Base-by-base conservation (phyloP, 2,888 invertebrate genomes). In the Acleris cristana region DNA sequence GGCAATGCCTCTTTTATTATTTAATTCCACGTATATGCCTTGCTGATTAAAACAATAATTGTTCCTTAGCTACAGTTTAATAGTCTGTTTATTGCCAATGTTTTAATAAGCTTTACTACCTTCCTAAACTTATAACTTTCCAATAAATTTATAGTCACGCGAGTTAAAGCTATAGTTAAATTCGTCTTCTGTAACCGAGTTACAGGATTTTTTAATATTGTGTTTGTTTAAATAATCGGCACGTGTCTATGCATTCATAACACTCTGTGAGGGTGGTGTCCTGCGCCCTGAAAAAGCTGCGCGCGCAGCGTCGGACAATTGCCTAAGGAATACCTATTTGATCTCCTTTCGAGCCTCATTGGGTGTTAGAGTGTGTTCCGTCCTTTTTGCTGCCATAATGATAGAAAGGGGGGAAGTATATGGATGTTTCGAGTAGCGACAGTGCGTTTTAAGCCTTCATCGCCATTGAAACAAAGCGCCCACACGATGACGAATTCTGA, bases 221-320 rank as follows among this genome's bases (percentile, higher is more conserved):
- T 61, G 30, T 52, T n/a, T 56, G 52, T 62, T 66, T 56, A 44
- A 21, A 45, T 45, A 14, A 30, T 55, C 55, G 16, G 21, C 52
- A 49, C 82, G 12, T 75, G 78, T 92, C 92, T 91, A 87, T 78
- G 79, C 59, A 70, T 89, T 90, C 72, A 65, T 89, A 89, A 74
- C 73, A 76, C 89, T 84, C 71, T 65, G 64, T 56, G 70, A 81
- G 82, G 87, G 77, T 79, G 26, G 83, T 80, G 89, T 88, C 92
- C 89, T 92, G 92, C 91, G 92, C 92, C 82, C 86, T 91, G 86
- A 84, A 86, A 85, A 73, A 77, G 71, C 74, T 91, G 92, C 92
- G 92, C 90, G 92, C 92, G 92, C 92, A 91, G 72, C 77, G 76
- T 74, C 74, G 79, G 82, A 74, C 81, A 77, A 78, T 82, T 82